A percentile compares a stretch with the other conserved stretches of the same genome.
Conservation (phyloP, 2,888 invertebrate genomes). For the Leucozona laternaria region DNA sequence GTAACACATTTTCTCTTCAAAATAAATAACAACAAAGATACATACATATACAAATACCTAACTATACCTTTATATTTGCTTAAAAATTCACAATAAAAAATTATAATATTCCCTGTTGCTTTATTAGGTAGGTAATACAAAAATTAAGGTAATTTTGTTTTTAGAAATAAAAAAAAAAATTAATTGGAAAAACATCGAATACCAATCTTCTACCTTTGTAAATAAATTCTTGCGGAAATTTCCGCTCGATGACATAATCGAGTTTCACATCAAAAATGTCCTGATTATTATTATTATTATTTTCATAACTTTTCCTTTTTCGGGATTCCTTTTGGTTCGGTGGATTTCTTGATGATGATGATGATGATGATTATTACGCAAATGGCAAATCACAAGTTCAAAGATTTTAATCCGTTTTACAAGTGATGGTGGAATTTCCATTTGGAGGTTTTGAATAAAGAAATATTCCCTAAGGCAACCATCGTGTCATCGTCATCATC, state of each 20-base stretch:
- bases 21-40: not conserved
- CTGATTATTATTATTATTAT: conserved; percentile 31
- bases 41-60: not conserved
- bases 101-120: not conserved
- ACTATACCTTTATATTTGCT: not conserved
- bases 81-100: not conserved
- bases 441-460: not conserved
- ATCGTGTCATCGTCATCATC: not conserved
- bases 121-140: not conserved
- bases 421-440: conserved; percentile 28
- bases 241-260: conserved; percentile 23
- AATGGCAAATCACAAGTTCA: conserved; percentile 28
- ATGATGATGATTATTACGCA: conserved; percentile 22
- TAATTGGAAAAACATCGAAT: conserved; percentile 16
- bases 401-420: conserved; percentile 52
- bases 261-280: conserved; percentile 32
- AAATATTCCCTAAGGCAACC: conserved; percentile 19
- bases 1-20: conserved; percentile 43
- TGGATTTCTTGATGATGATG: conserved; percentile 26
- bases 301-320: conserved; percentile 17
- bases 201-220: conserved; percentile 12
- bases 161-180: conserved; percentile 14
- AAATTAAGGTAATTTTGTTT: not conserved
- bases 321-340: not conserved
- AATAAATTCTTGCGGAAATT: not conserved